Evolutionary conservation across 1,140 invertebrate genomes (phyloP).

Genomic region (Heliconius nattereri): DNA sequence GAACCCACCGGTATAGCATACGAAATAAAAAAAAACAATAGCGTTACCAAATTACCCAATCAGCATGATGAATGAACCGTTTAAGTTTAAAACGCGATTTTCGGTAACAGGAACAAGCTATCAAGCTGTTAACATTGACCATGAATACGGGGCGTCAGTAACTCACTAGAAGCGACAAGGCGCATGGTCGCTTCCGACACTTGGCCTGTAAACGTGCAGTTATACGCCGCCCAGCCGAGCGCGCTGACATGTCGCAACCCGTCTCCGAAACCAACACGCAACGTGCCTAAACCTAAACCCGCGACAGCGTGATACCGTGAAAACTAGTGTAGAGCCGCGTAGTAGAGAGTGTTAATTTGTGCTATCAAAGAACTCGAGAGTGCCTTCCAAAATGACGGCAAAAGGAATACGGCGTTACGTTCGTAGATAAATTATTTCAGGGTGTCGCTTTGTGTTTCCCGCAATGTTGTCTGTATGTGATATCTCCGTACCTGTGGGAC

Average conservation of each 20-base stretch:
- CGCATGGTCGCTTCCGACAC: conserved; percentile 59
- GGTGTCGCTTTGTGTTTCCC: conserved; percentile 67
- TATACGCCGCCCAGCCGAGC: conserved; percentile 53
- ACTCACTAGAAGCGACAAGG: conserved; percentile 49
- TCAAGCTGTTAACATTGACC: conserved; percentile 67
- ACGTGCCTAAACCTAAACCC: conserved; percentile 18
- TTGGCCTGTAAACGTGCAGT: conserved; percentile 55
- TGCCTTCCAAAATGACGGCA: conserved; percentile 60
- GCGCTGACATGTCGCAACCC: conserved; percentile 61
- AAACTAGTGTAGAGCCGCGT: conserved; percentile 38
- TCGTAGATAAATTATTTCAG: conserved; percentile 68
- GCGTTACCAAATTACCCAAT: conserved; percentile 7
- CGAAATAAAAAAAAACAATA: not conserved
- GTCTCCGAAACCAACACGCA: conserved; percentile 44
- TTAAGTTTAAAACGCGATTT: conserved; percentile 18
- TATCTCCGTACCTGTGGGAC: conserved; percentile 46
- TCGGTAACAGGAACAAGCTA: conserved; percentile 42
- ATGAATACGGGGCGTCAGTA: conserved; percentile 53
- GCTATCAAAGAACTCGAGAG: conserved; percentile 37
- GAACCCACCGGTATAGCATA: not conserved
- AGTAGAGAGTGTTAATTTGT: conserved; percentile 51
- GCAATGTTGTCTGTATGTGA: conserved; percentile 62
- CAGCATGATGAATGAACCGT: not conserved
- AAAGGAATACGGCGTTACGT: conserved; percentile 60
- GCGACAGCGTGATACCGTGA: not conserved